Conservation (phyloP, 2,113 vertebrate species). For the Oostethus manadensis region DNA sequence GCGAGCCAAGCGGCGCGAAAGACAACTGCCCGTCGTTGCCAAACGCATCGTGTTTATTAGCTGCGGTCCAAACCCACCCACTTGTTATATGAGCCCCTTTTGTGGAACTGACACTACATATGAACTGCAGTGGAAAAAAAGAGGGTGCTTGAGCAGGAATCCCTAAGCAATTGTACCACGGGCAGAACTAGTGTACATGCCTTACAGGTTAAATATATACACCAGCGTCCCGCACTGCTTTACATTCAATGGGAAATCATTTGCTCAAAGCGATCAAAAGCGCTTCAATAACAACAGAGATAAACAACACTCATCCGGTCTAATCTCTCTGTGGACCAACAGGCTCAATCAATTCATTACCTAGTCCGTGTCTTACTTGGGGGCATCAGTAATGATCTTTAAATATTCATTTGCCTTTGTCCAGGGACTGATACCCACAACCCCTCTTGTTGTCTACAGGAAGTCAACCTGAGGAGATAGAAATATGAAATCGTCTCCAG, state of each 20-base stretch:
- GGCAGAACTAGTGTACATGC: constrained; percentile 39
- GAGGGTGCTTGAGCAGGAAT: constrained; percentile 38
- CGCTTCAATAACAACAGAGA: constrained; percentile 68
- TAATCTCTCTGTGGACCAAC: constrained; percentile 60
- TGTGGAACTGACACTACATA: constrained; percentile 13
- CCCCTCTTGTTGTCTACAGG: constrained; percentile 54
- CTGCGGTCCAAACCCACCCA: constrained; percentile 37
- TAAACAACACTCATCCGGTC: constrained; percentile 69
- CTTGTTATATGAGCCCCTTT: too few species aligned
- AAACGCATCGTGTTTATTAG: constrained; percentile 43
- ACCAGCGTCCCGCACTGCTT: constrained; percentile 39
- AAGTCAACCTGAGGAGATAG: neutral
- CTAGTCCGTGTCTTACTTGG: constrained; percentile 76
- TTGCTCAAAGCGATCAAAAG: constrained; percentile 58
- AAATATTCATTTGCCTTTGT: constrained; percentile 87
- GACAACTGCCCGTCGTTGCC: constrained; percentile 56
- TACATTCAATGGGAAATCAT: constrained; percentile 62
- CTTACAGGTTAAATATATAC: constrained; percentile 62
- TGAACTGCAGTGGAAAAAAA: constrained; percentile 13
- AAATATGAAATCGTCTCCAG: too few species aligned
- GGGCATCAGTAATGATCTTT: constrained; percentile 83
- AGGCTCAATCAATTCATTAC: constrained; percentile 81
- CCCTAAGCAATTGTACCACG: constrained; percentile 42
- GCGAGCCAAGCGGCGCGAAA: constrained; percentile 59
- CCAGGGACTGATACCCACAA: constrained; percentile 70